A percentile compares a stretch with the other conserved stretches of the same genome.
Conservation (phyloP, 2,113 vertebrate genomes). For the Ptilorrhoa leucosticta region DNA sequence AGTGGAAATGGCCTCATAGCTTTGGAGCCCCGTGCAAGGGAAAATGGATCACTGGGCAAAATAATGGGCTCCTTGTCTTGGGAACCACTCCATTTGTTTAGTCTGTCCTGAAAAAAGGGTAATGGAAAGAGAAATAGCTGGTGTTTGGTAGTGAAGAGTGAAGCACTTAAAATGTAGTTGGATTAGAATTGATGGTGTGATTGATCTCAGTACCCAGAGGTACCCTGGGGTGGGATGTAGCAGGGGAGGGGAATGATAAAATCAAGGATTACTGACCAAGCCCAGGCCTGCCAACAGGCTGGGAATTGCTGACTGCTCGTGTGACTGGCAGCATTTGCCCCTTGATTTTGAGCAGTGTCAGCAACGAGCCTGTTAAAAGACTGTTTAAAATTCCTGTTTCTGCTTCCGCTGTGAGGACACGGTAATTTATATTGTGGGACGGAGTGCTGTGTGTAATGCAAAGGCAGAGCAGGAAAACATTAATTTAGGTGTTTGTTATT, state of each 20-base stretch:
- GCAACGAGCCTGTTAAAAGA: not conserved
- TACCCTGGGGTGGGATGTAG: not conserved
- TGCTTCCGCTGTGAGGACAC: not conserved
- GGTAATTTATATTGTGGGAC: not conserved
- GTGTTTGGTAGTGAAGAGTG: not conserved
- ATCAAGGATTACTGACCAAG: not conserved
- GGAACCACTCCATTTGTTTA: not conserved
- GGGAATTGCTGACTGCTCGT: not conserved
- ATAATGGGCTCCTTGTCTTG: not conserved
- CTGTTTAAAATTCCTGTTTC: not conserved
- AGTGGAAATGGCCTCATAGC: not conserved
- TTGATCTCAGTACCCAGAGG: not conserved
- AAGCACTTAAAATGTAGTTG: not conserved
- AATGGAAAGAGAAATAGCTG: not conserved
- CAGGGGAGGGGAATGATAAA: not conserved
- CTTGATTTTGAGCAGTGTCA: not conserved
- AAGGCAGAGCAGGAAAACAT: not conserved
- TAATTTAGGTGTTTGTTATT: not conserved
- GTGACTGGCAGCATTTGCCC: not conserved
- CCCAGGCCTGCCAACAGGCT: not conserved
- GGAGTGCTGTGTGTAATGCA: not conserved
- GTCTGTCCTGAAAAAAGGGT: not conserved
- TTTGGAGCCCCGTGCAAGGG: fast-evolving
- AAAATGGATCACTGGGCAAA: not conserved
- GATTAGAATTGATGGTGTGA: not conserved